Evolutionary conservation across 2,113 vertebrate genomes (phyloP).

Genomic region (Crotalus helleri): DNA sequence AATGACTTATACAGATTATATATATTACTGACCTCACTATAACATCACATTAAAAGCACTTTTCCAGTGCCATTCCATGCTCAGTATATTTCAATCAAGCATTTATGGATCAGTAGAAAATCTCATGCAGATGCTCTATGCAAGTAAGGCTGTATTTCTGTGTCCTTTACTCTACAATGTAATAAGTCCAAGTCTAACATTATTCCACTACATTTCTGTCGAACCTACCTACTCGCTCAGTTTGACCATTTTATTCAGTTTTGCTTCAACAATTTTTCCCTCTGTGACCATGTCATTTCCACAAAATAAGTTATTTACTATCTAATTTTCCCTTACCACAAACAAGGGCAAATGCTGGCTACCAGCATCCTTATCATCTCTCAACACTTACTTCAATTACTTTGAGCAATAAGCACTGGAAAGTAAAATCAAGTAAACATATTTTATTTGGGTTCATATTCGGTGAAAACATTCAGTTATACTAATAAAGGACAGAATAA

Average conservation of each 20-base stretch:
- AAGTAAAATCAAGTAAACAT: background rate
- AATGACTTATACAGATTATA: background rate
- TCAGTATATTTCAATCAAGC: background rate
- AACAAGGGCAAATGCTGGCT: background rate
- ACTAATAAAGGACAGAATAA: slow-evolving; percentile 33
- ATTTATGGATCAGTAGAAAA: background rate
- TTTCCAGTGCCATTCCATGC: background rate
- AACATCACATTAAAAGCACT: background rate
- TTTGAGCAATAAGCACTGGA: background rate
- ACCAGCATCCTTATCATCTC: background rate
- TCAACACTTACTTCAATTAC: background rate
- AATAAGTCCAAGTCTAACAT: background rate
- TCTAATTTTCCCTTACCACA: background rate
- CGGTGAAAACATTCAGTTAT: slow-evolving; percentile 37
- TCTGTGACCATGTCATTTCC: background rate
- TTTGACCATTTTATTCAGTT: background rate
- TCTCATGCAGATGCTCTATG: background rate
- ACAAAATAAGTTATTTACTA: background rate
- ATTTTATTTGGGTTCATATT: background rate
- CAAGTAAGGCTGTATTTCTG: background rate
- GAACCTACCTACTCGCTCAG: background rate
- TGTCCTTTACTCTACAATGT: background rate
- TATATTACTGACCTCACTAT: background rate
- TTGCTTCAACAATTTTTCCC: background rate
- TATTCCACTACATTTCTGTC: background rate